Evolutionary conservation across 1,140 invertebrate species (phyloP).

Genomic region (Pseudomyrmex sp.): DNA sequence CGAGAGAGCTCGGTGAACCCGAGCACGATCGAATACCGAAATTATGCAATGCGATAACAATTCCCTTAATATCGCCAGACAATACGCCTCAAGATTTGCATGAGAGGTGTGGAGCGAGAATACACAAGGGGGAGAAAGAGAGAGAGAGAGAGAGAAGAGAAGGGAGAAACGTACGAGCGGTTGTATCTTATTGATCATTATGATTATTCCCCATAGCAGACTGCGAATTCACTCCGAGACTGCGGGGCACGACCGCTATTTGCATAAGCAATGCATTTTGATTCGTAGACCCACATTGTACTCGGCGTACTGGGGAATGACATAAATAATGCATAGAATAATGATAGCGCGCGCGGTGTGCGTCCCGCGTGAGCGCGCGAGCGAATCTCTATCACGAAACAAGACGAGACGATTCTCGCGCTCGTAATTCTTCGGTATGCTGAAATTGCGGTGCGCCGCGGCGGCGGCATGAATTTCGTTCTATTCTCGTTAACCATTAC

Average conservation of each 20-base stretch:
- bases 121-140: constrained; percentile 1
- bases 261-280: constrained; percentile 85
- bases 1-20: constrained; percentile 44
- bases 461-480: constrained; percentile 36
- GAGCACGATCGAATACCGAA: constrained; percentile 64
- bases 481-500: constrained; percentile 42
- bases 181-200: constrained; percentile 82
- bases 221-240: constrained; percentile 71
- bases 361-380: constrained; percentile 7
- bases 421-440: constrained; percentile 69
- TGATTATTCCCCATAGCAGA: constrained; percentile 78
- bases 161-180: constrained; percentile 51
- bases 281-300: constrained; percentile 80
- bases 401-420: constrained; percentile 66
- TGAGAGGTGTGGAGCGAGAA: constrained; percentile 57
- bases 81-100: constrained; percentile 74
- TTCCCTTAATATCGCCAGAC: constrained; percentile 72
- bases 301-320: constrained; percentile 74
- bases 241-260: constrained; percentile 79
- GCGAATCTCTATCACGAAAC: constrained; percentile 58
- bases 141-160: constrained; percentile 9
- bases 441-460: constrained; percentile 37
- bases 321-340: constrained; percentile 85
- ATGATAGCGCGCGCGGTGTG: constrained; percentile 74
- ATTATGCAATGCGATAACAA: constrained; percentile 76